Evolutionary conservation across 2,113 vertebrate species (phyloP).

Genomic region (Hippopotamus amphibius): DNA sequence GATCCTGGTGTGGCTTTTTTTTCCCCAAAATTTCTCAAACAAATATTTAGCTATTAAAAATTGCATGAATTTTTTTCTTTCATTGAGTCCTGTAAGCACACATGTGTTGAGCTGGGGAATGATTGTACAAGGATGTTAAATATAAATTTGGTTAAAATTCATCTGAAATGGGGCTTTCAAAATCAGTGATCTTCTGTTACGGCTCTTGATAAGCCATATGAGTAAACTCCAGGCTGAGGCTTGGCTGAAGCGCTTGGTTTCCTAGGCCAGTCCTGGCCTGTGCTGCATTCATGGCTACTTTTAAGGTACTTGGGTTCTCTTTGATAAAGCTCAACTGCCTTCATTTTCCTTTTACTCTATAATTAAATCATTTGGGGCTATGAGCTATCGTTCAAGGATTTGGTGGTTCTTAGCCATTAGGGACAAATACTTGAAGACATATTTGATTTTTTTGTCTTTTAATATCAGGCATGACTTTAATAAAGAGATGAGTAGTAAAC

Average conservation of each 20-base stretch:
- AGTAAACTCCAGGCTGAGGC: constrained; percentile 58
- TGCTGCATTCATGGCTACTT: constrained; percentile 30
- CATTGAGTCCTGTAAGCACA: constrained; percentile 55
- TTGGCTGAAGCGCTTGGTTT: constrained; percentile 49
- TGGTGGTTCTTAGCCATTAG: constrained; percentile 35
- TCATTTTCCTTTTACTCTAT: constrained; percentile 62
- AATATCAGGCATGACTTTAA: constrained; percentile 60
- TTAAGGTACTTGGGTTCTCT: constrained; percentile 23
- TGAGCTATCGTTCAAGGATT: constrained; percentile 61
- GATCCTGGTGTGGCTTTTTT: not conserved
- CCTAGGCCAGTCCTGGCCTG: constrained; percentile 9
- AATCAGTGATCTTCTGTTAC: not conserved
- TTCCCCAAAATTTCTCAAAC: not conserved
- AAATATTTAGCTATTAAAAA: constrained; percentile 62
- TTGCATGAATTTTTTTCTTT: constrained; percentile 69
- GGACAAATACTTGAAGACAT: constrained; percentile 51
- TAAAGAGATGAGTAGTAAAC: constrained; percentile 52
- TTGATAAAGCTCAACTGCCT: constrained; percentile 45
- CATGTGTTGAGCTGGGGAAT: constrained; percentile 60
- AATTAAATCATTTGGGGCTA: constrained; percentile 60
- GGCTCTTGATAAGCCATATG: constrained; percentile 52
- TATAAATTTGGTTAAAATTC: constrained; percentile 63
- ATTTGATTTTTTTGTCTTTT: constrained; percentile 30
- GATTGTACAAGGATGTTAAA: constrained; percentile 30
- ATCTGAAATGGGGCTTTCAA: constrained; percentile 49